Evolutionary conservation across 2,113 vertebrate genomes (phyloP).

Genomic region (Chunga burmeisteri): DNA sequence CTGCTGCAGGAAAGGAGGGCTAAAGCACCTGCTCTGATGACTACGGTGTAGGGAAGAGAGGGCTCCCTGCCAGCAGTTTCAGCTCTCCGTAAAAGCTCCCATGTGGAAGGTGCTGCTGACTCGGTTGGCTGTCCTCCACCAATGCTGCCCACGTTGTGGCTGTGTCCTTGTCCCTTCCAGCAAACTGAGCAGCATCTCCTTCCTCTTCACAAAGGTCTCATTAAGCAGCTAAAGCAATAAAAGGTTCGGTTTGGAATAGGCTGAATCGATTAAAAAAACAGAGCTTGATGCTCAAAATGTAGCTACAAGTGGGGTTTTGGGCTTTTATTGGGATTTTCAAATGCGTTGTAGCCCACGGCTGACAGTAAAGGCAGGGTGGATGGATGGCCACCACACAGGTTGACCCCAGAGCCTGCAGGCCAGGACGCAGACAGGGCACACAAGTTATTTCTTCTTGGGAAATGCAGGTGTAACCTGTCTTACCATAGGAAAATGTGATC

Average conservation of each 20-base stretch:
- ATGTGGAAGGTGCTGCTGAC: background rate
- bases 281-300: background rate
- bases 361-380: background rate
- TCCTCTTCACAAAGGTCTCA: background rate
- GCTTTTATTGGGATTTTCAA: background rate
- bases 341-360: background rate
- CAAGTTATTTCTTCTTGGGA: background rate
- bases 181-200: background rate
- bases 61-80: background rate
- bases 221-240: background rate
- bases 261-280: background rate
- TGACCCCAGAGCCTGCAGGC: background rate
- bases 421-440: background rate
- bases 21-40: background rate
- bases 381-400: rapidly evolving
- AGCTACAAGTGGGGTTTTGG: background rate
- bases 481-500: background rate
- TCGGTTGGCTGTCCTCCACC: background rate
- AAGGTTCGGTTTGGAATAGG: background rate
- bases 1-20: background rate
- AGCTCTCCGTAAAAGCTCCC: background rate
- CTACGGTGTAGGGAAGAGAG: background rate
- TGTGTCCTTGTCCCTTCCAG: background rate
- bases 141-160: rapidly evolving
- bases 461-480: background rate